Evolutionary conservation across 2,888 invertebrate species (phyloP), one percentile per base, ranked within the genome.

Genomic region (Cantharis rufa): DNA sequence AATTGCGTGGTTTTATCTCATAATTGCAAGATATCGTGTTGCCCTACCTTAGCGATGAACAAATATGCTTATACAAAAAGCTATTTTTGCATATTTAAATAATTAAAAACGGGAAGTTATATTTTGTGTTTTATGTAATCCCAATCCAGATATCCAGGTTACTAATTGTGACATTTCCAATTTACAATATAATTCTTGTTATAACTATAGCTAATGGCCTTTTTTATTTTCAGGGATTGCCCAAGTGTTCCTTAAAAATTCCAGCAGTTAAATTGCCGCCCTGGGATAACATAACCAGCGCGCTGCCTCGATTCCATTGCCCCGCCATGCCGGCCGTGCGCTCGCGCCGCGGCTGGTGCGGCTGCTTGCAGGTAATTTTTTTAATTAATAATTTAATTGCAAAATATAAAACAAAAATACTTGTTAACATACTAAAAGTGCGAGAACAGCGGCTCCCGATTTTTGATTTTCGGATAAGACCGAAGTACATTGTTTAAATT

Each of bases 321-420:
- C 91, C 92, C 89, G 91, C 92, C 89, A 93, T 94, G 94, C 94
- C 94, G 86, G 93, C 93, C 90, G 92, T 92, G 86, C 89, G 92
- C 84, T 89, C 93, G 79, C 90, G 92, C 84, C 90, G 92, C 85
- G 91, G 91, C 84, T 89, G 92, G 91, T 96, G 96, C 91, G 95
- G 95, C 84, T 96, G 96, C 86, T 90, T 96, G 81, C 94, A 96
- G 92, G 96, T 95, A 87, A 90, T 89, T 86, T 70, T 32, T 69
- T 18, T 61, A 71, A 62, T 62, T 15, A 32, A 68, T 28, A 11
- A 16, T 4, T 11, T 21, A 5, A 21, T 21, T 21, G 21, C 0
- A 4, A 21, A 21, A 21, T 21, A 18, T 18, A 18, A 18, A 18
- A 18, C 21, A 5, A 3, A 24, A 24, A 9, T 24, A 9, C 24